Evolutionary conservation across 2,888 invertebrate genomes (phyloP).

Genomic region (Aleiodes testaceus): DNA sequence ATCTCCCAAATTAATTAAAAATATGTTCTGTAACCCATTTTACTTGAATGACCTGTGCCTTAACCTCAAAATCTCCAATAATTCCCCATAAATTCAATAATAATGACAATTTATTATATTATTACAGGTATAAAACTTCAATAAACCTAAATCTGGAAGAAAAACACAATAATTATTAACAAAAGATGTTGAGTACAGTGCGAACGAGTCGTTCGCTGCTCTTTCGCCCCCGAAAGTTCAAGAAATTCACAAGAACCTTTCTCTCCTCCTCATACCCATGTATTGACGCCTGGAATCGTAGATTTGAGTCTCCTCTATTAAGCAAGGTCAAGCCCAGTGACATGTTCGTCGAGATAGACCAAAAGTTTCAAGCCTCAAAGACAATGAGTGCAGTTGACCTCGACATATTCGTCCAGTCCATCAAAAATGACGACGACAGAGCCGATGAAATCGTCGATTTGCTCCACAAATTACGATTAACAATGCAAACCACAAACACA

Average conservation of each 20-base stretch:
- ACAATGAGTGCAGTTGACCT: constrained; percentile 86
- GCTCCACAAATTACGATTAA: constrained; percentile 81
- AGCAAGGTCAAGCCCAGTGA: constrained; percentile 78
- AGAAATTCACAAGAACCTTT: constrained; percentile 74
- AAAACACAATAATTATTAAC: neutral
- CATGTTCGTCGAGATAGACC: constrained; percentile 82
- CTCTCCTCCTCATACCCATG: constrained; percentile 84
- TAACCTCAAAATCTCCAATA: constrained; percentile 17
- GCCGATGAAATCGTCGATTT: constrained; percentile 84
- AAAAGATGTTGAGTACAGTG: constrained; percentile 53
- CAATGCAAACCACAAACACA: constrained; percentile 81
- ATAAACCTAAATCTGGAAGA: neutral
- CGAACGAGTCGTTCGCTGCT: constrained; percentile 46
- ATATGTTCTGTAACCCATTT: neutral
- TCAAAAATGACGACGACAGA: constrained; percentile 75
- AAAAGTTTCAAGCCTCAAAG: constrained; percentile 77
- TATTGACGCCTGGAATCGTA: constrained; percentile 80
- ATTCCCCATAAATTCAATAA: no score
- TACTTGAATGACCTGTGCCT: neutral
- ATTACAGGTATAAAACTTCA: neutral
- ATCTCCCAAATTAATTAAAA: neutral
- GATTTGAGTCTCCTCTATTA: constrained; percentile 78
- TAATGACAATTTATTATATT: no score
- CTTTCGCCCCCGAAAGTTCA: constrained; percentile 43
- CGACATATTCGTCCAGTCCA: constrained; percentile 85